phyloP scores from a whole-genome alignment of 1,140 invertebrate genomes.

The Hyles vespertilio region DNA sequence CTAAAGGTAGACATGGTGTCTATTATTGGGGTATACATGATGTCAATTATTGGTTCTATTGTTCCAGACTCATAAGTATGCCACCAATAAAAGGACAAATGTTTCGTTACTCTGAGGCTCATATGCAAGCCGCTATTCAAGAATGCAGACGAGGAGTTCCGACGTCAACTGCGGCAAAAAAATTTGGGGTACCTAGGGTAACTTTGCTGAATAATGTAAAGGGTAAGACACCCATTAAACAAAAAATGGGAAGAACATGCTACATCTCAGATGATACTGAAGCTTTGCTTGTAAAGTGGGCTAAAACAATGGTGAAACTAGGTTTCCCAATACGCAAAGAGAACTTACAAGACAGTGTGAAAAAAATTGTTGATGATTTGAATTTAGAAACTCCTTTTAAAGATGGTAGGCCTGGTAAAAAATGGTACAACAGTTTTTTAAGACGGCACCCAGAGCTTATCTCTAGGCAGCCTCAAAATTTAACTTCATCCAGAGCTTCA shows the following conservation, averaged over 20 bases:
- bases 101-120: slow-evolving; percentile 4
- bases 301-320: slow-evolving; percentile 38
- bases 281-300: slow-evolving; percentile 39
- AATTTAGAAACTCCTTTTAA: slow-evolving; percentile 36
- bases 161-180: slow-evolving; percentile 24
- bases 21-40: slow-evolving; percentile 2
- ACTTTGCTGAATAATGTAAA: slow-evolving; percentile 42
- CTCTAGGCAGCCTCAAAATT: slow-evolving; percentile 18
- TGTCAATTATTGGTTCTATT: slow-evolving; percentile 7
- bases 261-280: slow-evolving; percentile 38
- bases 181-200: slow-evolving; percentile 39
- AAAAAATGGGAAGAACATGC: slow-evolving; percentile 37
- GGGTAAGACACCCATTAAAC: slow-evolving; percentile 29
- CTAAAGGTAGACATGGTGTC: slow-evolving; percentile 8
- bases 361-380: slow-evolving; percentile 39
- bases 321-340: slow-evolving; percentile 51
- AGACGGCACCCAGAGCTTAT: slow-evolving; percentile 13
- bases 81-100: slow-evolving; percentile 5
- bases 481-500: slow-evolving; percentile 20
- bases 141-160: slow-evolving; percentile 7
- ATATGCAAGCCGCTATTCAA: slow-evolving; percentile 4
- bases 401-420: slow-evolving; percentile 30
- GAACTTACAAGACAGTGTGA: slow-evolving; percentile 44
- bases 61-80: slow-evolving; percentile 4
- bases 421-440: slow-evolving; percentile 16